Evolutionary conservation across 2,888 invertebrate species (phyloP), one percentile per base, ranked within the genome.

Genomic region (Pantelozetes paolii): DNA sequence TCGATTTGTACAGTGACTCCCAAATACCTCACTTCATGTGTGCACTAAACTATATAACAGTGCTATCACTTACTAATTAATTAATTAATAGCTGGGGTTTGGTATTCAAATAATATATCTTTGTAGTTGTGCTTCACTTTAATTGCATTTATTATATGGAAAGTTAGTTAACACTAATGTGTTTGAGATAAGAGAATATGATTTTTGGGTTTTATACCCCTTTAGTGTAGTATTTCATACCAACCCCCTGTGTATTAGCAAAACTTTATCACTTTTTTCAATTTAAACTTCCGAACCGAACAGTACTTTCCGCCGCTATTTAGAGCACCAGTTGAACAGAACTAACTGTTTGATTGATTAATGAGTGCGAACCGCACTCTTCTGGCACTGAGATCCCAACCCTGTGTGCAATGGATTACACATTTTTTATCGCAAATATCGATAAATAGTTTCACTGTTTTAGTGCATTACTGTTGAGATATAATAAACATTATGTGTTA

Each of bases 261-360:
- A 5, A 36, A 36, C 11, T 45, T 45, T 45, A 15, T 45, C 6
- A 36, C 36, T 36, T 36, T 36, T 9, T 36, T 36, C n/a, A n/a
- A n/a, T n/a, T n/a, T n/a, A n/a, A n/a, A n/a, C n/a, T n/a, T n/a
- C n/a, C n/a, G n/a, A n/a, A n/a, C n/a, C n/a, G n/a, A n/a, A n/a
- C 36, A 8, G 36, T 36, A 36, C 36, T 8, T 36, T 8, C 36
- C 36, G 5, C 6, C 15, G 45, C 45, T 45, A 30, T 30, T 28
- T 13, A 28, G 57, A 57, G 13, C 57, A 57, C 57, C 30, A 30
- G 57, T 57, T 57, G 57, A 57, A 18, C 57, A 57, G 2, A 57
- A 30, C 57, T 28, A 64, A 64, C 32, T 20, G 36, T 36, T 64
- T 64, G 62, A 69, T 69, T 69, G 69, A 69, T 69, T 69, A 69